Base-by-base conservation (phyloP, 2,888 invertebrate species). In the Aleiodes leptofemur region DNA sequence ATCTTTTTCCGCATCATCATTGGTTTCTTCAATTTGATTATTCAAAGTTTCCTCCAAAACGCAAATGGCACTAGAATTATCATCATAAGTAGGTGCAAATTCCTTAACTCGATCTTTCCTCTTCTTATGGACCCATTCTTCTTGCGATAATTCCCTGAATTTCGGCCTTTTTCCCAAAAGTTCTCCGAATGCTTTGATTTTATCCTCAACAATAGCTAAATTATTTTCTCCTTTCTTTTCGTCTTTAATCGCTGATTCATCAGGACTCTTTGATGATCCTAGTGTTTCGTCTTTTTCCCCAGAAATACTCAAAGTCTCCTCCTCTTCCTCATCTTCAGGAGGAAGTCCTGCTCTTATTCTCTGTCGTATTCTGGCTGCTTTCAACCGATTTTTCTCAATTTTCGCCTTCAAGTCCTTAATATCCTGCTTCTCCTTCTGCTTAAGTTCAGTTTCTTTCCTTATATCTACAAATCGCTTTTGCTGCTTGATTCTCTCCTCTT, bases 121-220 rank as follows among this genome's bases (percentile, higher is more conserved):
- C 86, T 95, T 93, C 83, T 94, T 94, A 78, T 94, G 92, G 7
- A 95, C 92, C 92, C 95, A 96, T 88, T 95, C 95, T 85, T 94
- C 94, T 90, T 96, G 95, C 0, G 93, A 91, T 91, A 95, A 93
- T 85, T 93, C 93, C 82, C 92, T 91, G 92, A 92, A 79, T 87
- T 90, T 85, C 88, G 91, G 82, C 88, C 90, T 85, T 89, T 92
- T 87, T 0, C 83, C 87, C 4, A 89, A 73, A 59, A 88, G 78
- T 77, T 88, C 85, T 51, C 83, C 87, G 78, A 88, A 86, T 8
- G 85, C 86, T 80, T 83, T 84, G 71, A 89, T 84, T 77, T 89
- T 88, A 70, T 86, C 83, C 74, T 89, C 89, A 51, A 86, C 82
- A n/a, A 81, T 81, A 6, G 75, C 69, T 34, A 86, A 78, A 70